Percentiles rank a stretch among this genome's conserved stretches.
These are phyloP conservation scores for Cydia splendana DNA, from an alignment of 1,140 invertebrate species.

Conservation along the genomic window DNA sequence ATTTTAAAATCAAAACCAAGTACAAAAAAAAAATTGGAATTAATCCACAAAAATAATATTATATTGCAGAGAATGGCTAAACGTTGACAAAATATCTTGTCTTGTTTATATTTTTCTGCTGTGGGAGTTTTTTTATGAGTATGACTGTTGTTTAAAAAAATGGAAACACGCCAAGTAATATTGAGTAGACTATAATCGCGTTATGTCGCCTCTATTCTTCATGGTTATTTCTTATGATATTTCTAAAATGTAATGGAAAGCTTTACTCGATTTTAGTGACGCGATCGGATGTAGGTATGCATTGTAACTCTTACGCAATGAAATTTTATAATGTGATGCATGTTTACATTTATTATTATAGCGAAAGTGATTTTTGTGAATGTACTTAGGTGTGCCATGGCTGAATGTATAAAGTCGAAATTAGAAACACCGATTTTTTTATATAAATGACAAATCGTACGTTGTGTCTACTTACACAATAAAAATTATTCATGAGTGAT, in stretches of 20 bases:
- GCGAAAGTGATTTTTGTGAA: slow-evolving; percentile 12
- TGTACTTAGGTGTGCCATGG: slow-evolving; percentile 31
- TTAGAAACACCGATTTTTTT: slow-evolving; percentile 15
- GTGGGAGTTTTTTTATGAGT: background rate
- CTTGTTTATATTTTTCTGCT: background rate
- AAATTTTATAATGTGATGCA: slow-evolving; percentile 43
- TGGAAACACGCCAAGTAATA: background rate
- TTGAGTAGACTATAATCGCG: background rate
- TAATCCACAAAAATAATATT: no score
- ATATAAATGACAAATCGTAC: slow-evolving; percentile 15
- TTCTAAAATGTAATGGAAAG: slow-evolving; percentile 26
- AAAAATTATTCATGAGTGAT: background rate
- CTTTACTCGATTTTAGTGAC: slow-evolving; percentile 32
- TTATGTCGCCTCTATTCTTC: slow-evolving; percentile 7
- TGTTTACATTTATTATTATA: slow-evolving; percentile 29
- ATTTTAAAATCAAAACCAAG: no score
- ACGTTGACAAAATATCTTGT: background rate
- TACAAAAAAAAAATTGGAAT: no score
- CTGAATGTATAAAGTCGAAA: background rate
- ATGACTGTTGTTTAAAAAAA: background rate
- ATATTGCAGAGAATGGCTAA: background rate
- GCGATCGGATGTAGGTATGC: slow-evolving; percentile 27
- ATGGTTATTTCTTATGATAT: slow-evolving; percentile 18
- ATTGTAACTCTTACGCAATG: slow-evolving; percentile 40
- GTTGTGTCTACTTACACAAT: background rate